Conservation (phyloP, 2,797 vertebrate genomes). For the Aulostomus chinensis region DNA sequence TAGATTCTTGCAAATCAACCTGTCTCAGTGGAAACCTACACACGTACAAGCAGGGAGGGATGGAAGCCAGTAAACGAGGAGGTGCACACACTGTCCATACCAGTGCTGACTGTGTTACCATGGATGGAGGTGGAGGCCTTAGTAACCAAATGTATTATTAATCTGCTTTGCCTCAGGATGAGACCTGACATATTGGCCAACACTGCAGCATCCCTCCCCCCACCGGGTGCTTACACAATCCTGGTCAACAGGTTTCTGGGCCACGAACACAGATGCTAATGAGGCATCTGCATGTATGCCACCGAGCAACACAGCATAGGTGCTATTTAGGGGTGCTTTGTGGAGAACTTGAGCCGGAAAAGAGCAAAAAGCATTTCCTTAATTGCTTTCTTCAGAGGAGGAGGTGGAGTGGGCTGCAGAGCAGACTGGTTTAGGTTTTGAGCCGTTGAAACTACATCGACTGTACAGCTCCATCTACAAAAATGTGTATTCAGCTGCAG, state of each 20-base stretch:
- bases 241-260: constrained; percentile 18
- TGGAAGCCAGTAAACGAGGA: too few species aligned
- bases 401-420: constrained; percentile 8
- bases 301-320: too few species aligned
- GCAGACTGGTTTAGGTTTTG: neutral
- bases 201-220: constrained; percentile 9
- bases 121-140: constrained; percentile 30
- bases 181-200: constrained; percentile 16
- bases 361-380: constrained; percentile 24
- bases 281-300: neutral
- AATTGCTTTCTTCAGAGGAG: constrained; percentile 35
- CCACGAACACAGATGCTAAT: neutral
- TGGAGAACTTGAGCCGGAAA: too few species aligned
- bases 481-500: constrained; percentile 8
- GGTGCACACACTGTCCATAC: neutral
- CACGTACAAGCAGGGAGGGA: neutral
- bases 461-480: neutral
- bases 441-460: constrained; percentile 4
- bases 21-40: neutral
- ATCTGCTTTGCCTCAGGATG: constrained; percentile 28
- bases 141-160: constrained; percentile 55
- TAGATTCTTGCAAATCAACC: neutral
- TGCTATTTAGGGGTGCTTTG: too few species aligned
- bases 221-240: neutral
- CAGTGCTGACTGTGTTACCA: constrained; percentile 19